Percentiles rank a stretch among this genome's conserved stretches.
These are phyloP conservation scores for Galagoides demidoff DNA, from an alignment of 2,797 vertebrate genomes.

Conservation along the genomic window DNA sequence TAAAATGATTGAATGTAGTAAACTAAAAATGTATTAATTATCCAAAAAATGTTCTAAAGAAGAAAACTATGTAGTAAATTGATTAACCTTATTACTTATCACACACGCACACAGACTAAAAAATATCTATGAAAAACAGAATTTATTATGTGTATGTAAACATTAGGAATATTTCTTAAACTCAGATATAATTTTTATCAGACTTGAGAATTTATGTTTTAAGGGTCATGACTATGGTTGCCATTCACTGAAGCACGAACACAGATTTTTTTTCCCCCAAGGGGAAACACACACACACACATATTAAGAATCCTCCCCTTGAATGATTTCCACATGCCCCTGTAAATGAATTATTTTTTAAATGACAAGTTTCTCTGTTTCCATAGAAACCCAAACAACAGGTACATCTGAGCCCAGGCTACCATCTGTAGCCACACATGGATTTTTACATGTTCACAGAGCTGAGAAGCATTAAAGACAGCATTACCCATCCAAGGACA, in stretches of 20 bases:
- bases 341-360: neutral
- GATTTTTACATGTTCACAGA: neutral
- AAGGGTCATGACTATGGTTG: neutral
- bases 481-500: neutral
- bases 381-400: constrained; percentile 49
- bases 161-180: constrained; percentile 31
- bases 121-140: constrained; percentile 28
- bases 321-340: constrained; percentile 1
- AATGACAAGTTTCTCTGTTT: constrained; percentile 35
- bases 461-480: constrained; percentile 40
- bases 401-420: neutral
- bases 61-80: neutral
- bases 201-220: constrained; percentile 17
- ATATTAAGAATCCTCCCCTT: constrained; percentile 14
- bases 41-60: neutral
- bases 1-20: neutral
- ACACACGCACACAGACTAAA: neutral
- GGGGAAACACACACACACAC: neutral
- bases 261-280: neutral
- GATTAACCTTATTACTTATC: constrained; percentile 19
- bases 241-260: constrained; percentile 11
- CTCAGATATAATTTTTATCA: constrained; percentile 37
- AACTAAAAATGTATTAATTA: neutral
- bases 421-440: neutral
- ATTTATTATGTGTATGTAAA: constrained; percentile 8